Base-by-base conservation (phyloP, 1,140 invertebrate species). In the Potamilus streckersoni region DNA sequence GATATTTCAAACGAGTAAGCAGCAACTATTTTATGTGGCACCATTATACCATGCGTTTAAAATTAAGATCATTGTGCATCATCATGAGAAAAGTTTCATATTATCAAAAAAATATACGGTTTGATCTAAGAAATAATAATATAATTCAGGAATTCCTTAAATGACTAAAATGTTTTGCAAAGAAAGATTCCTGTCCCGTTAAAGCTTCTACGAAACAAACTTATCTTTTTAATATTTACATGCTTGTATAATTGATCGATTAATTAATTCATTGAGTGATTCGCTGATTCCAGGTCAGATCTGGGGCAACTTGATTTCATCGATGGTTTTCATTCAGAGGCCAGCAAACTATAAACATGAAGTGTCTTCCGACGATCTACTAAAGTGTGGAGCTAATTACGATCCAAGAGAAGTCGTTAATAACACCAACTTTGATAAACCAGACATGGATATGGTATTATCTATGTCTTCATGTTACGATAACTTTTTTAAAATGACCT, bases 231-330 rank as follows among this genome's bases (percentile, higher is more conserved):
- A 23, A 8, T 62, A 62, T 23, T 62, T 11, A 0, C 14, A 8
- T 62, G 8, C 5, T 8, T 19, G 8, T 5, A 15, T 62, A n/a
- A 19, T 14, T 23, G 19, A 23, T 62, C 31, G 2, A 1, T 11
- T 38, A 12, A 20, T 20, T 31, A 1, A 19, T 27, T 19, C 15
- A 20, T 23, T 20, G 65, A n/a, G 0, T n/a, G 0, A 19, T 23
- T 67, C 0, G 8, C 12, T 17, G n/a, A n/a, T 62, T n/a, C 31
- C 65, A 79, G 76, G 68, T 56, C 65, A 87, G 60, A 84, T 88
- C 31, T 89, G 96, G 96, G 97, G 97, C 85, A 98, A 98, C 91
- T 92, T 98, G 57, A 96, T 98, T 82, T 98, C 97, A n/a, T 98
- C 96, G 68, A 91, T 96, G 81, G 95, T 91, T 6, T 94, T 96